phyloP scores from a whole-genome alignment of 2,888 invertebrate genomes.

The Zootermopsis nevadensis region DNA sequence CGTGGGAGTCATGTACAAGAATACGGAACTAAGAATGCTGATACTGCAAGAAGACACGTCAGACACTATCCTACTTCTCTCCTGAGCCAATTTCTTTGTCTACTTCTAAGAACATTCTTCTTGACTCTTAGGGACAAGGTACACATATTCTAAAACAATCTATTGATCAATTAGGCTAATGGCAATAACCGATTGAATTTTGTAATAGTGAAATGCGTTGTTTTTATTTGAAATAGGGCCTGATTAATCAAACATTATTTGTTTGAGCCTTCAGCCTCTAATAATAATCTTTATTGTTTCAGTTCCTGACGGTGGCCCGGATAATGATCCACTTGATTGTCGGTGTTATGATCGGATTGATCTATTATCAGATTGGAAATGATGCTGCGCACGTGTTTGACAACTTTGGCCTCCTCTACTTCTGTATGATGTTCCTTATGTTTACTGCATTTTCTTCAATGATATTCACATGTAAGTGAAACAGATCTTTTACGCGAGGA shows the following conservation, averaged over 20 bases:
- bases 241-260: too few relatives aligned
- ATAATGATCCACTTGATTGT: conserved; percentile 82
- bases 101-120: conserved; percentile 73
- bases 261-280: too few relatives aligned
- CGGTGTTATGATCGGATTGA: conserved; percentile 82
- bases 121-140: conserved; percentile 76
- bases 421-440: conserved; percentile 93
- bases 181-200: too few relatives aligned
- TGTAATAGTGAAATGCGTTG: too few relatives aligned
- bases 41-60: conserved; percentile 54
- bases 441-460: conserved; percentile 93
- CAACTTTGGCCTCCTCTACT: conserved; percentile 91
- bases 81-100: conserved; percentile 68
- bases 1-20: conserved; percentile 48
- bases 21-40: conserved; percentile 49
- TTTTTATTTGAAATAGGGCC: too few relatives aligned
- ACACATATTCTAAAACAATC: not conserved
- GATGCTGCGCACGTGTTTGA: conserved; percentile 85
- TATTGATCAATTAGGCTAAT: too few relatives aligned
- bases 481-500: too few relatives aligned
- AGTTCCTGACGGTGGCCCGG: conserved; percentile 81
- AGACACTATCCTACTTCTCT: conserved; percentile 69
- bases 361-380: conserved; percentile 88
- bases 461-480: conserved; percentile 86
- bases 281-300: conserved; percentile 50